Evolutionary conservation across 2,888 invertebrate species (phyloP).

Genomic region (Scotopteryx bipunctaria): DNA sequence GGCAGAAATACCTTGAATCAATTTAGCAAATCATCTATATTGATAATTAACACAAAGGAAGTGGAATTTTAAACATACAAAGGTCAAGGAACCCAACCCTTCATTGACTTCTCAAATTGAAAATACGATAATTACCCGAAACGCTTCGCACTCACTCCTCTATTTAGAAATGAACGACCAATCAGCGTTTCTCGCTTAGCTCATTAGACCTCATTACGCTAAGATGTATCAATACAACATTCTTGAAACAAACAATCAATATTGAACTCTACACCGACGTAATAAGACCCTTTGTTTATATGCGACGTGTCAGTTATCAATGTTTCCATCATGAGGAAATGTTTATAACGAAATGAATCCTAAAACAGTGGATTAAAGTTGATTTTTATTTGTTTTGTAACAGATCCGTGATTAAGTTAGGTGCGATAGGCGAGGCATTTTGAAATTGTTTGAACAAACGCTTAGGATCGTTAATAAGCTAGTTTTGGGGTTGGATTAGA

Average conservation of each 20-base stretch:
- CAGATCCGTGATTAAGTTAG: constrained; percentile 57
- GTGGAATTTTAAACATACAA: constrained; percentile 18
- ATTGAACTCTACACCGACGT: constrained; percentile 22
- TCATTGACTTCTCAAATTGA: constrained; percentile 29
- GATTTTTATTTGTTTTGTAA: constrained; percentile 48
- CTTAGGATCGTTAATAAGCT: constrained; percentile 41
- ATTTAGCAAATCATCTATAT: constrained; percentile 1
- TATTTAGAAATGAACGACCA: constrained; percentile 49
- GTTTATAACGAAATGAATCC: constrained; percentile 37
- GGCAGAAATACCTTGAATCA: not conserved
- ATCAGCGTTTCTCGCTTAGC: constrained; percentile 49
- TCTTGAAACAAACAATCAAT: constrained; percentile 10
- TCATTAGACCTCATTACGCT: constrained; percentile 55
- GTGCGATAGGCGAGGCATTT: constrained; percentile 46
- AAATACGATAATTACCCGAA: constrained; percentile 34
- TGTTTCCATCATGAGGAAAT: constrained; percentile 38
- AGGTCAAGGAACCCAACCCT: constrained; percentile 32
- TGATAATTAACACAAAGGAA: constrained; percentile 16
- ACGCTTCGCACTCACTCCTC: constrained; percentile 36
- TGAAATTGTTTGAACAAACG: constrained; percentile 44
- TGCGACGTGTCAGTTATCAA: constrained; percentile 6
- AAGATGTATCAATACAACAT: constrained; percentile 51
- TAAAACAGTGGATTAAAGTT: constrained; percentile 32
- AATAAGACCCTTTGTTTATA: not conserved
- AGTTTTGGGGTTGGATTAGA: constrained; percentile 36